Evolutionary conservation across 1,140 invertebrate species (phyloP), one percentile per base, ranked within the genome.

Genomic region (Archivesica marissinica): DNA sequence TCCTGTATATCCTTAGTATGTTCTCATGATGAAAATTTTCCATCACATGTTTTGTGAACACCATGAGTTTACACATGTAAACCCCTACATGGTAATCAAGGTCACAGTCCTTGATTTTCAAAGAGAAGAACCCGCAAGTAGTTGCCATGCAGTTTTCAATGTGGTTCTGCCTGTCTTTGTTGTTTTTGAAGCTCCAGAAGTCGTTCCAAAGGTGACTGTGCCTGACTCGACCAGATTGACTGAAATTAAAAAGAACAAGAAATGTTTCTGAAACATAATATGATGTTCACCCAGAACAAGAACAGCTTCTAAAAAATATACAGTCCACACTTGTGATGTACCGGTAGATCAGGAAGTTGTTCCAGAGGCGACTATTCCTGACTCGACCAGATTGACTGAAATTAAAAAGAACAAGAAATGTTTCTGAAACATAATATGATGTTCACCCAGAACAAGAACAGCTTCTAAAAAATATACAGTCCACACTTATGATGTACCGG

Each of bases 161-260:
- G 92, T 28, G 92, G 92, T 59, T 93, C 92, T 33, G 82, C 90
- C 78, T 92, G 91, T 23, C 91, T 88, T 66, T 93, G 92, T 30
- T 89, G 88, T 83, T 96, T 96, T 93, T 97, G 97, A 89, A 97
- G 96, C 90, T 97, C 97, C 54, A 97, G 92, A 7, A 97, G 95
- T 79, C 96, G 95, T 91, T 97, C 97, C 35, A 97, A 93, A 0
- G 97, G 97, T 20, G 96, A 97, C 20, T 96, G 96, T 9, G 96
- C 96, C 28, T 96, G 96, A 1, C 96, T 96, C 95, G 96, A 96
- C 96, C 97, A 97, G 17, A 97, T 93, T 1, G 96, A 97, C 95
- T 97, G 95, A 25, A 88, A 89, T 28, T 28, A 47, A 15, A 61
- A 2, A 44, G 15, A 77, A 44, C n/a, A n/a, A n/a, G n/a, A n/a